Conservation (phyloP, 2,888 invertebrate species). For the Nomada fucata region DNA sequence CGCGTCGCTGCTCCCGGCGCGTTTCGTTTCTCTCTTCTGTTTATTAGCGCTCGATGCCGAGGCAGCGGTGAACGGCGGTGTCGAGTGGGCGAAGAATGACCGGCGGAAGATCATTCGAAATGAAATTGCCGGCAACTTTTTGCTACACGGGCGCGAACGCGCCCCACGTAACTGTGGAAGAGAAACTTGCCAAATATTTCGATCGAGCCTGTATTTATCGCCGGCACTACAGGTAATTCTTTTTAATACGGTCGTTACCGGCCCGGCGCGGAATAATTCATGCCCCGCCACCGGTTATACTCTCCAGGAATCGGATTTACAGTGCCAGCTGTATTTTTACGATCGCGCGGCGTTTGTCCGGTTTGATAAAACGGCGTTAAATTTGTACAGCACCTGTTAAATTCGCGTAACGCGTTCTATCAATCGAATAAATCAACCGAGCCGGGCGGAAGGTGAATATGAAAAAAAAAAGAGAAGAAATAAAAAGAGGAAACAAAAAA, state of each 20-base stretch:
- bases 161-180: too few relatives aligned
- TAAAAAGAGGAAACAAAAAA: not conserved
- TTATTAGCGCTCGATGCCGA: too few relatives aligned
- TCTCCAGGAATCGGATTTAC: not conserved
- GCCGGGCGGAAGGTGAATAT: not conserved
- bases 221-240: not conserved
- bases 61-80: too few relatives aligned
- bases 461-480: not conserved
- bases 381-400: constrained; percentile 31
- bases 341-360: not conserved
- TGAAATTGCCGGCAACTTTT: too few relatives aligned
- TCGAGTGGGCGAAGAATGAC: too few relatives aligned
- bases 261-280: not conserved
- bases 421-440: constrained; percentile 39
- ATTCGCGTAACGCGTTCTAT: constrained; percentile 19
- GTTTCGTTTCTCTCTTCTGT: too few relatives aligned
- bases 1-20: too few relatives aligned
- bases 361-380: constrained; percentile 18
- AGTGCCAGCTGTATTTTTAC: not conserved
- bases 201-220: too few relatives aligned
- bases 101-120: too few relatives aligned
- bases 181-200: too few relatives aligned
- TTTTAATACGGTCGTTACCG: not conserved
- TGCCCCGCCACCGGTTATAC: not conserved
- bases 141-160: too few relatives aligned